phyloP scores from a whole-genome alignment of 1,140 invertebrate genomes.

The Bursaphelenchus mucronatus region DNA sequence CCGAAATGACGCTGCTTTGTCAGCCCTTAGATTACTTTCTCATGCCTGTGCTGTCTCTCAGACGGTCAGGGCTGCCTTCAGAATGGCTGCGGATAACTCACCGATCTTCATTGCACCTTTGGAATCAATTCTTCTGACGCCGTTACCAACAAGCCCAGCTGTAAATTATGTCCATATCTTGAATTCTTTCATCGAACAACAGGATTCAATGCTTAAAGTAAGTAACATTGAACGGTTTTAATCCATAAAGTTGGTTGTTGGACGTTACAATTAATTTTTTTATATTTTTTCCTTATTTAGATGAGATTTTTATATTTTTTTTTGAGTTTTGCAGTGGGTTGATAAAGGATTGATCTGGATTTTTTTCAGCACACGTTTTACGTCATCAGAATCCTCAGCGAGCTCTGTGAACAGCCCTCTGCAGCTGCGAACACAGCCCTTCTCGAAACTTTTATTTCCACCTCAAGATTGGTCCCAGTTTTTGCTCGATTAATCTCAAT shows the following conservation, averaged over 20 bases:
- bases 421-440: background rate
- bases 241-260: too few species aligned
- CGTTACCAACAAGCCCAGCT: background rate
- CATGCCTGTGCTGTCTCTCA: background rate
- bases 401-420: background rate
- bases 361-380: slow-evolving; percentile 16
- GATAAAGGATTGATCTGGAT: too few species aligned
- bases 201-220: background rate
- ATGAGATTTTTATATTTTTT: too few species aligned
- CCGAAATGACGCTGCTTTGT: slow-evolving; percentile 1
- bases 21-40: background rate
- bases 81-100: background rate
- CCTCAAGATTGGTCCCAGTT: background rate
- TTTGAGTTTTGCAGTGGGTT: background rate
- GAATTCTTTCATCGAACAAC: slow-evolving; percentile 7
- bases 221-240: too few species aligned
- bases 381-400: slow-evolving; percentile 14
- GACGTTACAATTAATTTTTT: too few species aligned
- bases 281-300: too few species aligned
- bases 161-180: slow-evolving; percentile 15
- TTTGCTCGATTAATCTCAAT: slow-evolving; percentile 14
- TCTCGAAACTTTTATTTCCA: slow-evolving; percentile 2
- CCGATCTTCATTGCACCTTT: slow-evolving; percentile 5
- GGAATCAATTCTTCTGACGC: slow-evolving; percentile 13
- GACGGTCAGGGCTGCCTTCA: background rate